These are phyloP conservation scores for Gobiocypris rarus DNA, from an alignment of 2,113 vertebrate species.

Conservation along the genomic window DNA sequence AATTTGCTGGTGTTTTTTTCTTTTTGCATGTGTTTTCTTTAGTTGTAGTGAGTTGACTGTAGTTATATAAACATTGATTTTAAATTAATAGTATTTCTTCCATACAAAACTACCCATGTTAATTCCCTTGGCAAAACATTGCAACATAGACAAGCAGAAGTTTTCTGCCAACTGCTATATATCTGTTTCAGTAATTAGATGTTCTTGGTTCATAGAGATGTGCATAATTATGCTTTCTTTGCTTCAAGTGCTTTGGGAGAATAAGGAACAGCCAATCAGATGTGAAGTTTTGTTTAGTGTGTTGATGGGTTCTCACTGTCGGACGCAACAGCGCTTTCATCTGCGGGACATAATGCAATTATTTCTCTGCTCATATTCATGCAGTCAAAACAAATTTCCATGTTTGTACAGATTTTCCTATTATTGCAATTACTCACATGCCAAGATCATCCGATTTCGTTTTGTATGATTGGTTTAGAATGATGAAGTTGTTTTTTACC, in stretches of 20 bases:
- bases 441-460: neutral
- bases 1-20: no score
- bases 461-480: neutral
- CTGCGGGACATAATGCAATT: conserved; percentile 56
- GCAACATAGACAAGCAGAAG: neutral
- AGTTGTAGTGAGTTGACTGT: no score
- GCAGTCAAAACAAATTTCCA: conserved; percentile 44
- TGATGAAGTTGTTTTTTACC: neutral
- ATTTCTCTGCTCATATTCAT: conserved; percentile 54
- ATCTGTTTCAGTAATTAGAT: conserved; percentile 23
- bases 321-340: conserved; percentile 53
- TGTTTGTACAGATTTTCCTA: conserved; percentile 45
- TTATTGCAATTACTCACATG: conserved; percentile 28
- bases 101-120: conserved; percentile 2
- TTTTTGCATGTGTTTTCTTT: no score
- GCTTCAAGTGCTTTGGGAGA: conserved; percentile 65
- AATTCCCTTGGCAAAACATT: conserved; percentile 9
- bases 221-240: conserved; percentile 50
- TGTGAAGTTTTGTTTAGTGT: conserved; percentile 56
- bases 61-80: neutral
- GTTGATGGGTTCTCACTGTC: conserved; percentile 57
- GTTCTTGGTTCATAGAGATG: conserved; percentile 34
- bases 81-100: neutral
- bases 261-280: conserved; percentile 67
- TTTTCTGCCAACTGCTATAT: conserved; percentile 28